A percentile compares a stretch with the other conserved stretches of the same genome.
These are phyloP conservation scores for Phasianus colchicus DNA, from an alignment of 2,113 vertebrate species.

Conservation along the genomic window DNA sequence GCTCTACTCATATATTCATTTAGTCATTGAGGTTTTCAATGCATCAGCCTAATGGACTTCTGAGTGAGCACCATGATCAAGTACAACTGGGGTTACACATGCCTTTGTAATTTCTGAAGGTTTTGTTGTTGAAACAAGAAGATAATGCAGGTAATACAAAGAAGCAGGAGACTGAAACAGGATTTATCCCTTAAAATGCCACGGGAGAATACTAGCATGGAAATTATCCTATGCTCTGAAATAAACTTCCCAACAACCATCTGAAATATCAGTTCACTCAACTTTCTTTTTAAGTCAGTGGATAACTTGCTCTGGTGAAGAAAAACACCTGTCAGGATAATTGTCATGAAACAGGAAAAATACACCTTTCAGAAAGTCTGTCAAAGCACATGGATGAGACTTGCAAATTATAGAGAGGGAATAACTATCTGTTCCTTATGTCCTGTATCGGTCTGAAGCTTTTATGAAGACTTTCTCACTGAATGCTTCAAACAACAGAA, in stretches of 20 bases:
- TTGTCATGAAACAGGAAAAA: background rate
- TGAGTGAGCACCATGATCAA: background rate
- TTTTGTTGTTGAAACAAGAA: background rate
- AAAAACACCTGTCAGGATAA: background rate
- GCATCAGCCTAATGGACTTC: background rate
- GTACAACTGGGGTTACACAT: background rate
- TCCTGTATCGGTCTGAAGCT: background rate
- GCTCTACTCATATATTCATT: background rate
- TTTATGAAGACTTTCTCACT: background rate
- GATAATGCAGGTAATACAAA: background rate
- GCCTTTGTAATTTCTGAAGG: background rate
- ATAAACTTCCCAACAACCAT: background rate
- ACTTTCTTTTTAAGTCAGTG: background rate
- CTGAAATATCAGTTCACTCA: background rate
- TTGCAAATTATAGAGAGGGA: background rate
- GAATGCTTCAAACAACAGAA: background rate
- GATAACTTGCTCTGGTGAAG: background rate
- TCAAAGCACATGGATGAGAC: background rate
- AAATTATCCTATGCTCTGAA: background rate
- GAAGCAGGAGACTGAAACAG: background rate
- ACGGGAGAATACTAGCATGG: background rate
- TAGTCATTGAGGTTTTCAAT: background rate
- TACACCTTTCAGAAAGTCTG: background rate
- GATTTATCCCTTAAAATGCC: background rate
- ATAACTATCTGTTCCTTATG: fast-evolving